These are phyloP conservation scores for Oreortyx pictus DNA, from an alignment of 2,797 vertebrate species.

Conservation along the genomic window DNA sequence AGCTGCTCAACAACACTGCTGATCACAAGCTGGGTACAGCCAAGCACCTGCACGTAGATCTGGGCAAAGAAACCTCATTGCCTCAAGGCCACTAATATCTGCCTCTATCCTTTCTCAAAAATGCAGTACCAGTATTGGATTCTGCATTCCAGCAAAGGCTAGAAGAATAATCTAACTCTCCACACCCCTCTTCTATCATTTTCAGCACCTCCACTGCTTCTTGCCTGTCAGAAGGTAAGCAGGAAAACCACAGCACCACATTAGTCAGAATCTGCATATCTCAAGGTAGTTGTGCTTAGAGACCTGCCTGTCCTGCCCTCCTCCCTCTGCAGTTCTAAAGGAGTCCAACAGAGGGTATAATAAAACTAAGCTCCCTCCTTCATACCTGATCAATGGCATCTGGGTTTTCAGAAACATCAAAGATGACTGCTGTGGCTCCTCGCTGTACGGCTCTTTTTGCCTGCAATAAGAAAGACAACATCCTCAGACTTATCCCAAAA, in stretches of 20 bases:
- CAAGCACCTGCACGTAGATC: neutral
- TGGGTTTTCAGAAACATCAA: constrained; percentile 98
- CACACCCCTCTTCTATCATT: neutral
- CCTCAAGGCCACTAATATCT: neutral
- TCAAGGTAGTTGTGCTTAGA: neutral
- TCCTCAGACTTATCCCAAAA: constrained; percentile 39
- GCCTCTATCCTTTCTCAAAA: neutral
- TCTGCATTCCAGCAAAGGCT: neutral
- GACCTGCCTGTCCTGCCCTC: too few species aligned
- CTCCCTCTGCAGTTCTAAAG: neutral
- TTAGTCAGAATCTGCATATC: neutral
- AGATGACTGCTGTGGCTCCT: constrained; percentile 98
- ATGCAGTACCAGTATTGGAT: neutral
- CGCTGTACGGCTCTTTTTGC: constrained; percentile 96
- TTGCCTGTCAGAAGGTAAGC: neutral
- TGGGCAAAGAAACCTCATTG: neutral
- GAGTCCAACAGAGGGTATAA: neutral
- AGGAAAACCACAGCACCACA: neutral
- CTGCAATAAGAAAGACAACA: constrained; percentile 80
- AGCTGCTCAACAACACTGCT: neutral
- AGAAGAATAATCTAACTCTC: neutral
- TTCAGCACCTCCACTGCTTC: neutral
- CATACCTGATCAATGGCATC: constrained; percentile 96
- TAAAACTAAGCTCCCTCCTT: neutral
- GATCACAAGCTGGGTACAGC: neutral